Conservation (phyloP, 2,888 invertebrate genomes). For the Tridacna gigas region DNA sequence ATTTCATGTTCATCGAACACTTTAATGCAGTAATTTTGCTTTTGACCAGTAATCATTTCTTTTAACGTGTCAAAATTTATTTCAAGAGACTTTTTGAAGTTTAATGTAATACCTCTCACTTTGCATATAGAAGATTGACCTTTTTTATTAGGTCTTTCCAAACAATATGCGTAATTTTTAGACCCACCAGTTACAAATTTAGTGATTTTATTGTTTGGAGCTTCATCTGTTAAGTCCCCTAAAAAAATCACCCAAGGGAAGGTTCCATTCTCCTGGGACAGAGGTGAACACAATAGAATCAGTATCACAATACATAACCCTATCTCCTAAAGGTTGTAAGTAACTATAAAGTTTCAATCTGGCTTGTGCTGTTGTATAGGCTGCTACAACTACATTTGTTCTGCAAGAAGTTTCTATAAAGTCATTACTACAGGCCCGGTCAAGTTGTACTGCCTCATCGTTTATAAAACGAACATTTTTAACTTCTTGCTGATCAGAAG, state of each 20-base stretch:
- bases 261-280: conserved; percentile 33
- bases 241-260: conserved; percentile 75
- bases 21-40: background rate
- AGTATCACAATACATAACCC: conserved; percentile 37
- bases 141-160: conserved; percentile 1
- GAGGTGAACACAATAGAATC: conserved; percentile 39
- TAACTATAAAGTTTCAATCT: conserved; percentile 41
- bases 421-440: conserved; percentile 22
- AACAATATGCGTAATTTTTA: conserved; percentile 79
- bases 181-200: conserved; percentile 80
- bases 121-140: conserved; percentile 62
- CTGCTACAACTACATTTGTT: no score
- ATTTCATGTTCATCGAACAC: conserved; percentile 23
- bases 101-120: conserved; percentile 66
- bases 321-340: conserved; percentile 26
- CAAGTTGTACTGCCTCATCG: conserved; percentile 27
- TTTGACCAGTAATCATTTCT: background rate
- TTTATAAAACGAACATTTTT: conserved; percentile 32
- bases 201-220: conserved; percentile 52
- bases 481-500: conserved; percentile 28
- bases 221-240: conserved; percentile 82
- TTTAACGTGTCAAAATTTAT: conserved; percentile 57
- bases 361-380: conserved; percentile 57
- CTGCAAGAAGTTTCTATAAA: conserved; percentile 31
- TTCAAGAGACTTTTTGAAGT: conserved; percentile 36